Percentiles rank a stretch among this genome's conserved stretches.
Evolutionary conservation across 1,140 invertebrate genomes (phyloP).

Genomic region (Euwallacea similis): DNA sequence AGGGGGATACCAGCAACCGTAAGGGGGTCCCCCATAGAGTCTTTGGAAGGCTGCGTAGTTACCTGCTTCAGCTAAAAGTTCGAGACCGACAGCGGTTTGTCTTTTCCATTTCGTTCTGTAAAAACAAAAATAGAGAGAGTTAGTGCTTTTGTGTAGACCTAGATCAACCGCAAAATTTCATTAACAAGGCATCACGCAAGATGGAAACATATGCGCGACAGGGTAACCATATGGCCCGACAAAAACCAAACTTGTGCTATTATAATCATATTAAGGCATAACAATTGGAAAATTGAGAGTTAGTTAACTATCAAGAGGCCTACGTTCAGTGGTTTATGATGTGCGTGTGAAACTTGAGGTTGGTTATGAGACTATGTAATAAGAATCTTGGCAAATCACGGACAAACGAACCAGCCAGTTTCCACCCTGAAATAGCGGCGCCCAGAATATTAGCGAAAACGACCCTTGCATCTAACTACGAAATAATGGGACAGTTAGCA

Average conservation of each 20-base stretch:
- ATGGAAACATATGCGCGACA: slow-evolving; percentile 5
- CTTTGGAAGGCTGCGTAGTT: slow-evolving; percentile 97
- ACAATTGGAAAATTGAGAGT: slow-evolving; percentile 13
- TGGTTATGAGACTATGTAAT: too few species aligned
- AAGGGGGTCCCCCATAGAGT: slow-evolving; percentile 76
- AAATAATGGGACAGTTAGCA: slow-evolving; percentile 22
- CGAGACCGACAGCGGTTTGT: slow-evolving; percentile 95
- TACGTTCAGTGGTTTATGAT: background rate
- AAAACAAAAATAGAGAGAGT: slow-evolving; percentile 40
- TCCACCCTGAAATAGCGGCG: slow-evolving; percentile 17
- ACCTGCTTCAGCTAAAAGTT: slow-evolving; percentile 93
- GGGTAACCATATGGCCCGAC: slow-evolving; percentile 14
- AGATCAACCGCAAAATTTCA: slow-evolving; percentile 1
- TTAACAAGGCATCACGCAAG: slow-evolving; percentile 8
- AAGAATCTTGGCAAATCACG: background rate
- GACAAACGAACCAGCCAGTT: slow-evolving; percentile 20
- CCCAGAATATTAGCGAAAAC: slow-evolving; percentile 20
- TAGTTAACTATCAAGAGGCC: background rate
- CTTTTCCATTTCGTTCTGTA: slow-evolving; percentile 99
- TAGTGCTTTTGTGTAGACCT: background rate
- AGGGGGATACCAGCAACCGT: slow-evolving; percentile 70
- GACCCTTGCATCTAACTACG: slow-evolving; percentile 19
- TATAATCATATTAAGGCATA: slow-evolving; percentile 24
- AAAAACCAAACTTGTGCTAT: slow-evolving; percentile 18
- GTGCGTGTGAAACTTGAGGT: too few species aligned